Evolutionary conservation across 2,113 vertebrate genomes (phyloP).

Genomic region (Ellobius talpinus): DNA sequence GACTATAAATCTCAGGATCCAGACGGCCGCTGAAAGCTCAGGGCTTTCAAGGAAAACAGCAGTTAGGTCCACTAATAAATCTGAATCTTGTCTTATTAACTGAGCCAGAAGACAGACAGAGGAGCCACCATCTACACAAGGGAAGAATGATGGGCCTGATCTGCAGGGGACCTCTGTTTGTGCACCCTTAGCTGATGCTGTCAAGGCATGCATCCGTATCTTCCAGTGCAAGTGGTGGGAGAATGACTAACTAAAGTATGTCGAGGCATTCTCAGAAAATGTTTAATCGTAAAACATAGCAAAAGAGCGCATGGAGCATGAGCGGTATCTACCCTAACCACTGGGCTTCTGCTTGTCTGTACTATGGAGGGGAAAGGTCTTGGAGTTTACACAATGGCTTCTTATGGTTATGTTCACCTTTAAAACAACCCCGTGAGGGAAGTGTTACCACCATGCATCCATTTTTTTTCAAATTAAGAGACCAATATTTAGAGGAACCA

Average conservation of each 20-base stretch:
- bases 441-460: not conserved
- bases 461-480: not conserved
- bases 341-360: not conserved
- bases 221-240: not conserved
- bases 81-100: conserved; percentile 24
- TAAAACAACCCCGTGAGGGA: not conserved
- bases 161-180: not conserved
- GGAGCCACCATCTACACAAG: not conserved
- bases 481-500: not conserved
- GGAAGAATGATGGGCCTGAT: not conserved
- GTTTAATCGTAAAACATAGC: not conserved
- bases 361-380: no score
- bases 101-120: not conserved
- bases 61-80: conserved; percentile 15
- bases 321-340: not conserved
- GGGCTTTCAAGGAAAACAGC: not conserved
- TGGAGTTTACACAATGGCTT: not conserved
- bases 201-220: not conserved
- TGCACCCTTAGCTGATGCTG: not conserved
- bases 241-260: not conserved
- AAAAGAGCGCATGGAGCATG: not conserved
- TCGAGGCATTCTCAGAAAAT: not conserved
- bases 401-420: not conserved
- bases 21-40: not conserved
- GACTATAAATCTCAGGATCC: conserved; percentile 14